These are phyloP conservation scores for Cantharis flavilabris DNA, from an alignment of 2,888 invertebrate species.

Conservation along the genomic window DNA sequence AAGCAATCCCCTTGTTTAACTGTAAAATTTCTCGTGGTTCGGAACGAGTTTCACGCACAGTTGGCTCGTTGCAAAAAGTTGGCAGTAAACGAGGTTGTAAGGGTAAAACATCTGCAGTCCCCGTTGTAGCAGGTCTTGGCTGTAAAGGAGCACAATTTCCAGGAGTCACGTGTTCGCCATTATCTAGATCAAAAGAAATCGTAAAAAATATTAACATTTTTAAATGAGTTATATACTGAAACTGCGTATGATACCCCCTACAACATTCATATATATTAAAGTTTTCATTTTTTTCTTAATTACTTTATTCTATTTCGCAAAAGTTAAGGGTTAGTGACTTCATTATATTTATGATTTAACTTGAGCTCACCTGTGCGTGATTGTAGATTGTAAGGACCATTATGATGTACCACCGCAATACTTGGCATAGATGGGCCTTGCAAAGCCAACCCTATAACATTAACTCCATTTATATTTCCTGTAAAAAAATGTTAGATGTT, in stretches of 20 bases:
- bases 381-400: slow-evolving; percentile 48
- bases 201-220: background rate
- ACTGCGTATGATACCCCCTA: background rate
- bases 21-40: slow-evolving; percentile 50
- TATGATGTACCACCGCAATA: slow-evolving; percentile 54
- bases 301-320: background rate
- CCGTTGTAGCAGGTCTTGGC: slow-evolving; percentile 73
- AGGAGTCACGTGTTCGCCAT: slow-evolving; percentile 36
- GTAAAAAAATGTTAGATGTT: slow-evolving; percentile 38
- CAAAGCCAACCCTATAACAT: slow-evolving; percentile 62
- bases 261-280: background rate
- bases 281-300: background rate
- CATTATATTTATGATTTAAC: background rate
- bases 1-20: slow-evolving; percentile 27
- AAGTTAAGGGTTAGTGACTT: background rate
- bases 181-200: background rate
- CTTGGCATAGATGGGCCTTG: slow-evolving; percentile 60
- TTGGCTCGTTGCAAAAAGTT: slow-evolving; percentile 60
- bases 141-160: slow-evolving; percentile 62
- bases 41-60: slow-evolving; percentile 60
- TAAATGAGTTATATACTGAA: background rate
- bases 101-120: slow-evolving; percentile 70
- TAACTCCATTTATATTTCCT: slow-evolving; percentile 76
- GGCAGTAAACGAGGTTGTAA: slow-evolving; percentile 72
- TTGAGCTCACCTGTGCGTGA: slow-evolving; percentile 32